Evolutionary conservation across 2,888 invertebrate species (phyloP), one percentile per base, ranked within the genome.

Genomic region (Mamestra brassicae): DNA sequence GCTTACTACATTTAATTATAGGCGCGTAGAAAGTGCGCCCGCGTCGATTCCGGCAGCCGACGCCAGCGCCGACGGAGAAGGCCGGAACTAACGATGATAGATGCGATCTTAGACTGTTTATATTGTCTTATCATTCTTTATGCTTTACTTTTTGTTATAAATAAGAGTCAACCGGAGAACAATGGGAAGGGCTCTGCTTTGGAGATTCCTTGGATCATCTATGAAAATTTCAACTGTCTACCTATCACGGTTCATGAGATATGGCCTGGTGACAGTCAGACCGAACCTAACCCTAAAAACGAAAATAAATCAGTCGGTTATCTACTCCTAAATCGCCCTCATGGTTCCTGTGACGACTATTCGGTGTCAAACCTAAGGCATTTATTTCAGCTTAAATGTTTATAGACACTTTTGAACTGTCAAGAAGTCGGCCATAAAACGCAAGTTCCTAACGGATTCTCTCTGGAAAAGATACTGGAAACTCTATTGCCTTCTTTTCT

Each of bases 11-110:
- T 73, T 78, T 74, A 74, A 85, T 84, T 72, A 71, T 67, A 70
- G 61, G 34, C 63, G 66, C 55, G 68, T 86, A 86, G 86, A 86
- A 86, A 87, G 86, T 85, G 70, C 61, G 66, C 79, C 55, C 65
- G 70, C 61, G 85, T 50, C 57, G 64, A 71, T 79, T 75, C 79
- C 84, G 83, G 74, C 76, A 80, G 82, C 36, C 4, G 50, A 64
- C 42, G 64, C 50, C 47, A 66, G 61, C 68, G 65, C 50, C 8
- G 34, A 34, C 60, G 36, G 81, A 52, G 55, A 60, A 54, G 77
- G 34, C 65, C 79, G 83, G 81, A 85, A 87, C 83, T 81, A 73
- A 85, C 50, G 38, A 13, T 67, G 69, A 78, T 76, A 71, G 70
- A 82, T 75, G 63, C 55, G 65, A 64, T 64, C 71, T 66, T 70